Evolutionary conservation across 2,113 vertebrate species (phyloP), one percentile per base, ranked within the genome.

Genomic region (Butorides virescens): DNA sequence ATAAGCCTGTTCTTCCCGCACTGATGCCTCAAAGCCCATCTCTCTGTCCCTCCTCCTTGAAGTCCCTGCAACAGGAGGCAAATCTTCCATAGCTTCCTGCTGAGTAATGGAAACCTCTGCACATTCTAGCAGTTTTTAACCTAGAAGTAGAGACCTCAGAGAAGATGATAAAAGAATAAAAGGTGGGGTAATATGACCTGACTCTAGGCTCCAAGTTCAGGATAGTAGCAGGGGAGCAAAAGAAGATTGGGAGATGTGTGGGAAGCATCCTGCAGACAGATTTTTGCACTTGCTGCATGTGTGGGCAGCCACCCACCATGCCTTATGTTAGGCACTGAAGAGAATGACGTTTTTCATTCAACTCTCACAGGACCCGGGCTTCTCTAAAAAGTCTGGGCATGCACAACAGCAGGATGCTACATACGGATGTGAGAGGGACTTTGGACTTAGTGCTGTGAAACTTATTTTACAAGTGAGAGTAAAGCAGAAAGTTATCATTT

Each of bases 291-390:
- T 52, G 12, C 27, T 78, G 49, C 30, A 12, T 65, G 34, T 52
- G 82, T 94, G 74, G 85, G 90, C 71, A 88, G 85, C 62, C 92
- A 82, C 88, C 90, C 62, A 90, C 86, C 61, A 37, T 68, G 53
- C 82, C 88, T 90, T 95, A 68, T 88, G 82, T 68, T 82, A 68
- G 76, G 34, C 62, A 88, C 36, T 79, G 71, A 93, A 75, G 49
- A 92, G 56, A 94, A 90, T 52, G 62, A 90, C 0, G 1, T 52
- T 82, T 75, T 93, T 73, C 61, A 81, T 86, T 93, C 88, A 88
- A 37, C 47, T 95, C 27, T 89, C 18, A 72, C 23, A 86, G 66
- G 82, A 92, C 81, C 55, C 0, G 0, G 34, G 14, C 44, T 65
- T 78, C 75, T 59, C 53, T 59, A 59, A 88, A 88, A 91, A 46